phyloP scores from a whole-genome alignment of 1,140 invertebrate genomes.

The Nixonia krombeini region DNA sequence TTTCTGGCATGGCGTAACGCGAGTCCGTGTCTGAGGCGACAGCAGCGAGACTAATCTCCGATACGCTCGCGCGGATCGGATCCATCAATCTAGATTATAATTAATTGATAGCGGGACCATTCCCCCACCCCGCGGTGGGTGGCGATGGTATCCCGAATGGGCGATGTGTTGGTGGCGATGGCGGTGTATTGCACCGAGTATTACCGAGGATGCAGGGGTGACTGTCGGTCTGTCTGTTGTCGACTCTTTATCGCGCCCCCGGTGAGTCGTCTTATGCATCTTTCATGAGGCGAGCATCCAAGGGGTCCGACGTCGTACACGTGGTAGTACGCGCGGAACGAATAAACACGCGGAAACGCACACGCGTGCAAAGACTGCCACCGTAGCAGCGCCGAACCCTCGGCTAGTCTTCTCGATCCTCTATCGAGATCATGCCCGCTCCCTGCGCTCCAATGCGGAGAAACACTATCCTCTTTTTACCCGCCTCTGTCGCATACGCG shows the following conservation, averaged over 20 bases:
- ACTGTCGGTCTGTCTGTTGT: slow-evolving; percentile 73
- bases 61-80: slow-evolving; percentile 62
- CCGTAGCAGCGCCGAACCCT: slow-evolving; percentile 22
- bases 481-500: slow-evolving; percentile 15
- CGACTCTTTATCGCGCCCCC: slow-evolving; percentile 73
- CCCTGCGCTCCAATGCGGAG: slow-evolving; percentile 12
- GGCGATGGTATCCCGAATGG: slow-evolving; percentile 50
- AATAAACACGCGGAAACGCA: slow-evolving; percentile 50
- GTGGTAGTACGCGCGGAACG: slow-evolving; percentile 43
- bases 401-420: slow-evolving; percentile 43
- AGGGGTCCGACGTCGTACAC: slow-evolving; percentile 65
- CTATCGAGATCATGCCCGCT: slow-evolving; percentile 48
- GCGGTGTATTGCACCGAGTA: slow-evolving; percentile 68
- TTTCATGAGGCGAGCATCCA: slow-evolving; percentile 72
- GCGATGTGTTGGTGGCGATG: slow-evolving; percentile 30
- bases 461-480: slow-evolving; percentile 47
- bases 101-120: slow-evolving; percentile 69
- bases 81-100: slow-evolving; percentile 73
- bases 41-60: slow-evolving; percentile 68
- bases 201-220: slow-evolving; percentile 68
- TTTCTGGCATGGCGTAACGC: neutral
- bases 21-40: slow-evolving; percentile 26
- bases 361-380: slow-evolving; percentile 38
- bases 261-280: slow-evolving; percentile 74
- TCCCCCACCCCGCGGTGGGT: slow-evolving; percentile 61